These are phyloP conservation scores for Synanthedon tipuliformis DNA, from an alignment of 2,888 invertebrate genomes.

Conservation along the genomic window DNA sequence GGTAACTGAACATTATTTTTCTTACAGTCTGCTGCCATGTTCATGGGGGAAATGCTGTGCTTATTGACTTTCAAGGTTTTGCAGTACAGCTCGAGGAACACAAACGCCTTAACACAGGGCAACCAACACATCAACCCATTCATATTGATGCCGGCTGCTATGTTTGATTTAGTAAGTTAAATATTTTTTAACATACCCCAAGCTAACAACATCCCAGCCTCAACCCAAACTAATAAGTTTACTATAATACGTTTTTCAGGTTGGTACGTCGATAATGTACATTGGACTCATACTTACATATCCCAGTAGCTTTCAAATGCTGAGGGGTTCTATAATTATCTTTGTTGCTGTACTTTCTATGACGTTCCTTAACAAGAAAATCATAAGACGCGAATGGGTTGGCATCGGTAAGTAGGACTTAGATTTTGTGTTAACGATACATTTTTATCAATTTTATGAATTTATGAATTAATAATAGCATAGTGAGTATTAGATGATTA, in stretches of 20 bases:
- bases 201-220: too few relatives aligned
- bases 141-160: constrained; percentile 85
- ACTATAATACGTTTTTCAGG: constrained; percentile 21
- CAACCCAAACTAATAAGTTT: too few relatives aligned
- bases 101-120: constrained; percentile 73
- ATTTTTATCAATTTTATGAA: too few relatives aligned
- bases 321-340: constrained; percentile 89
- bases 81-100: constrained; percentile 71
- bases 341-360: constrained; percentile 91
- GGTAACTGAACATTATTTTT: not conserved
- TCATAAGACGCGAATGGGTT: constrained; percentile 77
- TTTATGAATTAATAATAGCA: too few relatives aligned
- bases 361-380: constrained; percentile 77
- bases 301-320: constrained; percentile 96
- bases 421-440: too few relatives aligned
- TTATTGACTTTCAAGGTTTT: constrained; percentile 82
- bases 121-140: constrained; percentile 82
- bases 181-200: too few relatives aligned
- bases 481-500: too few relatives aligned
- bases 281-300: constrained; percentile 91
- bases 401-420: constrained; percentile 73
- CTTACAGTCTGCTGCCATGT: constrained; percentile 88
- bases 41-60: constrained; percentile 90
- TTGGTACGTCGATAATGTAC: constrained; percentile 91
- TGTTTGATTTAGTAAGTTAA: constrained; percentile 81